These are phyloP conservation scores for Cerastis leucographa DNA, from an alignment of 2,888 invertebrate genomes.

Conservation along the genomic window DNA sequence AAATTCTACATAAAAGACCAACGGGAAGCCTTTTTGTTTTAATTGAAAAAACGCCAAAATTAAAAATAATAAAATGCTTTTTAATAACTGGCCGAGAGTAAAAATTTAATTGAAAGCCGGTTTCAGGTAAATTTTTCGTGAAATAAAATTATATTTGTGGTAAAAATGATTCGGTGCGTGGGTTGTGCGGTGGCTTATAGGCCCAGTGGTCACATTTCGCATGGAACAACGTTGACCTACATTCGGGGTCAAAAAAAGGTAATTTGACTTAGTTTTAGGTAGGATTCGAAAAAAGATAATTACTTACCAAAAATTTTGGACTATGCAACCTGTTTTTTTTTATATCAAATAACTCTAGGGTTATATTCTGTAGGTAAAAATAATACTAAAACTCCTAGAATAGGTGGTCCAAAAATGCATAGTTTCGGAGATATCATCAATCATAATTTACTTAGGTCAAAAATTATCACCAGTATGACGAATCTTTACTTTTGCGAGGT, in stretches of 20 bases:
- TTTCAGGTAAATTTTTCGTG: slow-evolving; percentile 1
- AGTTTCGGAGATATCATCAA: too few species aligned
- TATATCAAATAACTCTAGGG: too few species aligned
- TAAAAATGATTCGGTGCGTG: slow-evolving; percentile 20
- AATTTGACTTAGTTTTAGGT: neutral
- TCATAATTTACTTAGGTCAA: too few species aligned
- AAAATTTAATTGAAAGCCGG: slow-evolving; percentile 32
- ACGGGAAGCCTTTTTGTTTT: slow-evolving; percentile 30
- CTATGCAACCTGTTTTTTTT: too few species aligned
- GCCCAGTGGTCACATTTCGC: slow-evolving; percentile 8
- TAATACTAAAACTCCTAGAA: too few species aligned
- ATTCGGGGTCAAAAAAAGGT: slow-evolving; percentile 8
- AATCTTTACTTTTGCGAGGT: too few species aligned
- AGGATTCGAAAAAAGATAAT: neutral
- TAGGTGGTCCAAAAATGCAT: too few species aligned
- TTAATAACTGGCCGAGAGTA: slow-evolving; percentile 26
- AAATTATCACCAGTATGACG: too few species aligned
- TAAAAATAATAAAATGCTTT: slow-evolving; percentile 43
- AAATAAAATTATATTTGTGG: slow-evolving; percentile 40
- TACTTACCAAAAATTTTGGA: too few species aligned
- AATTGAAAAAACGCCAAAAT: slow-evolving; percentile 30
- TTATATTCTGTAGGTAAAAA: too few species aligned
- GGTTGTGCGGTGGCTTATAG: slow-evolving; percentile 10
- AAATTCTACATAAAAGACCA: slow-evolving; percentile 13
- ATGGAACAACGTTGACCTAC: slow-evolving; percentile 12